Evolutionary conservation across 2,888 invertebrate species (phyloP).

Genomic region (Hipparchia semele): DNA sequence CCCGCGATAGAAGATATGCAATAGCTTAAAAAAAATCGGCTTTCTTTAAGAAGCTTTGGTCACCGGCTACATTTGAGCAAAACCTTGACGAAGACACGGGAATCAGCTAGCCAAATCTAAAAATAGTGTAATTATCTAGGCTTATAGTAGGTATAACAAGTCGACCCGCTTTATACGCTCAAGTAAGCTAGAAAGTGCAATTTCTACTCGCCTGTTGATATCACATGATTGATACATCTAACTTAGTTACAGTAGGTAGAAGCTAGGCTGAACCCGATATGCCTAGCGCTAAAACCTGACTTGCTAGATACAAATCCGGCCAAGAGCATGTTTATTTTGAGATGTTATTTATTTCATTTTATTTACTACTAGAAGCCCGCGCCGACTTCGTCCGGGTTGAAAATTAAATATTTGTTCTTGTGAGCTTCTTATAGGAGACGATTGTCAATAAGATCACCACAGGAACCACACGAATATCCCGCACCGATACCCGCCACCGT

Average conservation of each 20-base stretch:
- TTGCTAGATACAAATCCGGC: conserved; percentile 4
- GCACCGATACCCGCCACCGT: too few relatives aligned
- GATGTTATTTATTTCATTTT: not conserved
- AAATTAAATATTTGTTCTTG: too few relatives aligned
- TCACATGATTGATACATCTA: conserved; percentile 23
- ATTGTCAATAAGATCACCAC: too few relatives aligned
- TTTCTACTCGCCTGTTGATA: conserved; percentile 26
- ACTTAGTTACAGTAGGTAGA: not conserved
- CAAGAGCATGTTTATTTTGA: conserved; percentile 9
- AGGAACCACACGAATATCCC: too few relatives aligned
- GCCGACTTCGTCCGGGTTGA: too few relatives aligned
- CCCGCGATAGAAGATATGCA: too few relatives aligned
- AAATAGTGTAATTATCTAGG: conserved; percentile 5
- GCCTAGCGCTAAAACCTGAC: not conserved
- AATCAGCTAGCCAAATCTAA: not conserved
- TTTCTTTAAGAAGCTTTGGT: not conserved
- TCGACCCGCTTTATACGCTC: conserved; percentile 11
- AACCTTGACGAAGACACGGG: too few relatives aligned
- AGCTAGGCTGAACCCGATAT: not conserved
- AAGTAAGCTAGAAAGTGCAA: conserved; percentile 32
- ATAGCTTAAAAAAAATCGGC: too few relatives aligned
- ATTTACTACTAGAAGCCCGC: too few relatives aligned
- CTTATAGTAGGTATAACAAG: not conserved
- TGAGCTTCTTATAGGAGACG: too few relatives aligned
- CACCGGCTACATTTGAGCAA: too few relatives aligned